A percentile compares a stretch with the other conserved stretches of the same genome.
These are phyloP conservation scores for Drosophila busckii DNA, from an alignment of 1,140 invertebrate species.

Conservation along the genomic window DNA sequence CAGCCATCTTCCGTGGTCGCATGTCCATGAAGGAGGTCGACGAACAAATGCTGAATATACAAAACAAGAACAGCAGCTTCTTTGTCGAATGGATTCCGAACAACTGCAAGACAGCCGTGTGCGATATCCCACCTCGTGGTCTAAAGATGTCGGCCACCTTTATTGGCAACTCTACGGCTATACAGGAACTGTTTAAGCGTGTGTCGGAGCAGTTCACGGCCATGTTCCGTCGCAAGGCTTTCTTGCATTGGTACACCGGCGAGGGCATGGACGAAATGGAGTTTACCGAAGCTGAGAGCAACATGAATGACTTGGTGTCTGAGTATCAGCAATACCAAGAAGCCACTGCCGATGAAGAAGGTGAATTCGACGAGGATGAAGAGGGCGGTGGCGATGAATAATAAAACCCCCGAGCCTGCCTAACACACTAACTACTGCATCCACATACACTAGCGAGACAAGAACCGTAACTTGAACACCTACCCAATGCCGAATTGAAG, in stretches of 20 bases:
- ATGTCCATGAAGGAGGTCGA: slow-evolving; percentile 86
- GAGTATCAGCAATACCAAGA: slow-evolving; percentile 95
- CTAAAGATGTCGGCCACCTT: slow-evolving; percentile 87
- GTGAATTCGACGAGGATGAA: slow-evolving; percentile 85
- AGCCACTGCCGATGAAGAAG: slow-evolving; percentile 85
- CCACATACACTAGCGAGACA: background rate
- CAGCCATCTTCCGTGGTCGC: slow-evolving; percentile 87
- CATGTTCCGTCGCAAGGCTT: slow-evolving; percentile 90
- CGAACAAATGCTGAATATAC: slow-evolving; percentile 87
- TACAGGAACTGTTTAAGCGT: slow-evolving; percentile 85
- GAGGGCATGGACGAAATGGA: slow-evolving; percentile 93
- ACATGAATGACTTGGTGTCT: slow-evolving; percentile 90
- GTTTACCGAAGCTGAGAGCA: slow-evolving; percentile 88
- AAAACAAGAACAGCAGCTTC: slow-evolving; percentile 90
- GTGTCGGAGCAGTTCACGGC: slow-evolving; percentile 84
- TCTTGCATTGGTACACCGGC: slow-evolving; percentile 87
- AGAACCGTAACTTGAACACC: too few species aligned
- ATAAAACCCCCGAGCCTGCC: background rate
- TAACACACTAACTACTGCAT: background rate
- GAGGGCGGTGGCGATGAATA: slow-evolving; percentile 81
- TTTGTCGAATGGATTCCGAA: slow-evolving; percentile 93
- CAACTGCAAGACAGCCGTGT: slow-evolving; percentile 87
- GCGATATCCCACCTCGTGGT: slow-evolving; percentile 86
- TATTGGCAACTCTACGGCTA: slow-evolving; percentile 86
- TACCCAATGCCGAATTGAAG: slow-evolving; percentile 2